Base-by-base conservation (phyloP, 2,797 vertebrate genomes). In the Alauda arvensis region DNA sequence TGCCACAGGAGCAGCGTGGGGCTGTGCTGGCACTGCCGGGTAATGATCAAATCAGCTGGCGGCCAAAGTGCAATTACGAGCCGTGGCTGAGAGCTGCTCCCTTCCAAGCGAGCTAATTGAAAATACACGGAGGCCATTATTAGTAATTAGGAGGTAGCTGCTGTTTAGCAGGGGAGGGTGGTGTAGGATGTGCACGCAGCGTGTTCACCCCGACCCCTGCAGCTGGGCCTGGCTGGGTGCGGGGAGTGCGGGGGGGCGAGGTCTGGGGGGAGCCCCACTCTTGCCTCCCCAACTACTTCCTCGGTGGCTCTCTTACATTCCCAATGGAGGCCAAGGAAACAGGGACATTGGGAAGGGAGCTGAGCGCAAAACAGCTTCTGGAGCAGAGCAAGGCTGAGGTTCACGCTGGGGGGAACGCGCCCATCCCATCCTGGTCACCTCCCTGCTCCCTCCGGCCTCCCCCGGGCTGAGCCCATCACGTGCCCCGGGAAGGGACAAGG, bases 401-500 rank as follows among this genome's bases (percentile, higher is more conserved):
- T 31, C 0, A 1, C 13, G 33, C 56, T 17, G 57, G 14, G n/a
- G 51, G 3, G 53, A 53, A 2, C 4, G 49, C 40, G 42, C 46
- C 31, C 10, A 37, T 28, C 40, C 59, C 0, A 0, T 1, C 1
- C 18, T 6, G 40, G 5, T 39, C 39, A 34, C 2, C 25, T 60
- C 39, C 40, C 18, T 6, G 37, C 70, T 67, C 20, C 74, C 34
- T 34, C 1, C 49, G 52, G 53, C 77, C 43, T 74, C 26, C 77
- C 17, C 31, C 1, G 15, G 55, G n/a, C 51, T 20, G 62, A 68
- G 52, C 43, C 79, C 76, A 61, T 92, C 93, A 95, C 87, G 62
- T 96, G 96, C 34, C 29, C 21, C 1, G 15, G 11, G 34, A 34
- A 40, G 28, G 95, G 78, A 84, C 93, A 96, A 96, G 94, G 96